phyloP scores from a whole-genome alignment of 2,113 vertebrate genomes.

The Copsychus sechellarum region DNA sequence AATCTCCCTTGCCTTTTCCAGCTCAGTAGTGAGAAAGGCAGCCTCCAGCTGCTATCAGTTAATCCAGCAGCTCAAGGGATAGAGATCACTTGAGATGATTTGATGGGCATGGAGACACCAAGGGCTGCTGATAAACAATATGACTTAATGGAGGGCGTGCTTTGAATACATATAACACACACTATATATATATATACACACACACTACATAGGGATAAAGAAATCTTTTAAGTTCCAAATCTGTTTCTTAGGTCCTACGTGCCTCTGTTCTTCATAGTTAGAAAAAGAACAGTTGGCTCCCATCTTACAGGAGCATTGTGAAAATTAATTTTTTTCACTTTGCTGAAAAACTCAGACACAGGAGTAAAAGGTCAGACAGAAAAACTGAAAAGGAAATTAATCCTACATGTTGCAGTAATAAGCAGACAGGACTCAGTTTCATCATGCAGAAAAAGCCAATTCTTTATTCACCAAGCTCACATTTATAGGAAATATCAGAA shows the following conservation, averaged over 20 bases:
- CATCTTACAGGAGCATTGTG: background rate
- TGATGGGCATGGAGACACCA: background rate
- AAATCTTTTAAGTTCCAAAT: background rate
- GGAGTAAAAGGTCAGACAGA: background rate
- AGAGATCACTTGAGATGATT: background rate
- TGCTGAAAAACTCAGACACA: background rate
- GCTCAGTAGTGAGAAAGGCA: background rate
- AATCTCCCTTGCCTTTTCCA: background rate
- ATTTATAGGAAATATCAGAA: too few relatives aligned
- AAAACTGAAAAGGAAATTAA: slow-evolving; percentile 16
- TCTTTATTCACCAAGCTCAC: too few relatives aligned
- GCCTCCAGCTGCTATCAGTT: background rate
- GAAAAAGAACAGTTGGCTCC: background rate
- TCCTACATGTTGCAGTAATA: background rate
- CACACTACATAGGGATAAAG: background rate
- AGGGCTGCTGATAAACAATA: background rate
- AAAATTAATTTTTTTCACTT: background rate
- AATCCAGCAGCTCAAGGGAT: background rate
- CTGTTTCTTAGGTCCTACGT: background rate
- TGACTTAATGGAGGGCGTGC: background rate
- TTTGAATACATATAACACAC: background rate
- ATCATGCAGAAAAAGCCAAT: too few relatives aligned
- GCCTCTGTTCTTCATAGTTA: background rate
- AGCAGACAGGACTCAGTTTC: too few relatives aligned
- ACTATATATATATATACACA: too few relatives aligned